Percentiles rank a stretch among this genome's conserved stretches.
Conservation (phyloP, 2,888 invertebrate genomes). For the Leptura quadrifasciata region DNA sequence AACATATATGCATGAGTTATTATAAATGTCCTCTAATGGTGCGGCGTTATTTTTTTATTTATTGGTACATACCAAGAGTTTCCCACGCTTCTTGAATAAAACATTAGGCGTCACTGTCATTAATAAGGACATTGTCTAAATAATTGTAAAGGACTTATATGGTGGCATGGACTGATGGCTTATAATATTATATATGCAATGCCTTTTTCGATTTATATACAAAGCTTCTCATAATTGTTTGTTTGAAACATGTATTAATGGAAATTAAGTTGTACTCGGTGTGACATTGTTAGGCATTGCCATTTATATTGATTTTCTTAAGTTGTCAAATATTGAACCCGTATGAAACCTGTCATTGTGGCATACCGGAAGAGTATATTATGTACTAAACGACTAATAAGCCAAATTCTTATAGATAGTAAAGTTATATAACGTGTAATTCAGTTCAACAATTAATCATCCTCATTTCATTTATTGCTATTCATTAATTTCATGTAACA, state of each 20-base stretch:
- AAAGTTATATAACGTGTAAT: too few relatives aligned
- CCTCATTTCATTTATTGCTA: too few relatives aligned
- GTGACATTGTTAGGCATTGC: too few relatives aligned
- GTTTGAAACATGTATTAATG: background rate
- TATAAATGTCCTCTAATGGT: background rate
- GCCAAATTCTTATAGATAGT: too few relatives aligned
- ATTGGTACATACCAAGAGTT: background rate
- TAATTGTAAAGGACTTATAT: constrained; percentile 13
- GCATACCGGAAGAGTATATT: too few relatives aligned
- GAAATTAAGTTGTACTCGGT: background rate
- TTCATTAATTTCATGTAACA: too few relatives aligned
- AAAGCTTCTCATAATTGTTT: background rate
- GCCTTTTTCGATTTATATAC: background rate
- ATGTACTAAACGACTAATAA: too few relatives aligned
- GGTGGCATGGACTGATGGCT: constrained; percentile 12
- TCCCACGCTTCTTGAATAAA: constrained; percentile 21
- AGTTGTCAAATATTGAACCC: too few relatives aligned
- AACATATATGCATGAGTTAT: background rate
- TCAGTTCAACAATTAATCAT: too few relatives aligned
- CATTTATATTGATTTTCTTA: too few relatives aligned
- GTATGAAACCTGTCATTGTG: too few relatives aligned
- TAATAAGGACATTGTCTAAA: constrained; percentile 22
- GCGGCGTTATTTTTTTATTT: background rate
- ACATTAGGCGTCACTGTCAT: constrained; percentile 18
- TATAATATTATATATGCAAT: background rate